A percentile compares a stretch with the other conserved stretches of the same genome.
Evolutionary conservation across 2,113 vertebrate species (phyloP).

Genomic region (Aegithalos caudatus): DNA sequence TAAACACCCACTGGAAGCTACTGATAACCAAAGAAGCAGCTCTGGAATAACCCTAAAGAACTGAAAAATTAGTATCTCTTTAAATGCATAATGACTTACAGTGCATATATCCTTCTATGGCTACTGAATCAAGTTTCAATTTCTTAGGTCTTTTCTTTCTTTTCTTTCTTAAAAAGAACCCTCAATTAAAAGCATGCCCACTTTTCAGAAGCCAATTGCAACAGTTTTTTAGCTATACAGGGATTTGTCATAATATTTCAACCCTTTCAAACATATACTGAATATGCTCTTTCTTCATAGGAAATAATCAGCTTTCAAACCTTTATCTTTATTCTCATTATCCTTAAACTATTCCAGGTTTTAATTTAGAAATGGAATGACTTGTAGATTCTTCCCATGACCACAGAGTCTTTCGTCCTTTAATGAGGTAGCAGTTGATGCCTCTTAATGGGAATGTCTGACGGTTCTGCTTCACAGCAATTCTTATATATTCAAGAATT

Average conservation of each 20-base stretch:
- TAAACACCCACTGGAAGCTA: neutral
- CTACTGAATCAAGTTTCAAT: neutral
- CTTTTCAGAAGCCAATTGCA: neutral
- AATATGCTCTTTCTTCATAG: neutral
- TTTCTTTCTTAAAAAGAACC: neutral
- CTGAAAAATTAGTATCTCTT: neutral
- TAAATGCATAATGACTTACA: neutral
- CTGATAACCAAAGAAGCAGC: neutral
- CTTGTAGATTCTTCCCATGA: neutral
- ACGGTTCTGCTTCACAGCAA: conserved; percentile 35
- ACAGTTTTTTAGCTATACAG: neutral
- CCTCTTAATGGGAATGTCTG: neutral
- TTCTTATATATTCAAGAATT: conserved; percentile 57
- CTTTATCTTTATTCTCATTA: conserved; percentile 4
- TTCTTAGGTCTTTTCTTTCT: neutral
- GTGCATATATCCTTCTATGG: neutral
- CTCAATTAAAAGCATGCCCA: neutral
- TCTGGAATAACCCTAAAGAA: neutral
- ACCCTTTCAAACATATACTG: neutral
- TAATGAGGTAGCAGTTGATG: conserved; percentile 21
- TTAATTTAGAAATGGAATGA: conserved; percentile 6
- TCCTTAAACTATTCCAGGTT: neutral
- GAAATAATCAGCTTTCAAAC: neutral
- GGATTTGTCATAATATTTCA: neutral
- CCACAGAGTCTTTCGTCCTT: conserved; percentile 7